A percentile compares a stretch with the other conserved stretches of the same genome.
These are phyloP conservation scores for Orchesella cincta DNA, from an alignment of 1,140 invertebrate genomes.

Conservation along the genomic window DNA sequence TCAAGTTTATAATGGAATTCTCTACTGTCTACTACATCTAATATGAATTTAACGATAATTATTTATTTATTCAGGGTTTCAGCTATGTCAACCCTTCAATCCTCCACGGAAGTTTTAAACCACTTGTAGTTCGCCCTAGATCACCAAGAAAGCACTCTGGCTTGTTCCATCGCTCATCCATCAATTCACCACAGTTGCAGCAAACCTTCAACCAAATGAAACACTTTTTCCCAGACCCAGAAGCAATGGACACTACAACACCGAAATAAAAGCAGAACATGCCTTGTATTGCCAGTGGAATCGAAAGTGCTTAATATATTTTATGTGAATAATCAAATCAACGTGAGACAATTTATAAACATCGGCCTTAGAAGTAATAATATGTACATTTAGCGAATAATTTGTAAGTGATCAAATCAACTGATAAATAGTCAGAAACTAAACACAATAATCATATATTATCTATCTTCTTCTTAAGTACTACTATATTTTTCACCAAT, in stretches of 20 bases:
- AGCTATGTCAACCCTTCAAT: conserved; percentile 16
- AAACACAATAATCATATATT: no score
- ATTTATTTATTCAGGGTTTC: not conserved
- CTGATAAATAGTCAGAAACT: no score
- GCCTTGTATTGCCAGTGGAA: not conserved
- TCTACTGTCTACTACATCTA: no score
- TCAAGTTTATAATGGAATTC: not conserved
- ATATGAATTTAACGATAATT: not conserved
- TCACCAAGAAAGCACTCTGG: conserved; percentile 66
- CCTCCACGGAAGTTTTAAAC: conserved; percentile 16
- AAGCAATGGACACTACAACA: conserved; percentile 45
- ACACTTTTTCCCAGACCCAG: conserved; percentile 4
- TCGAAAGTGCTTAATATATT: conserved; percentile 19
- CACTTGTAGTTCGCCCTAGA: conserved; percentile 53
- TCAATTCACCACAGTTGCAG: conserved; percentile 18
- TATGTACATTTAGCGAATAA: no score
- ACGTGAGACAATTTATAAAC: not conserved
- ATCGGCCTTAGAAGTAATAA: conserved; percentile 12
- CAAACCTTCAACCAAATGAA: not conserved
- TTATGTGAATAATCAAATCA: not conserved
- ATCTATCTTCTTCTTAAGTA: no score
- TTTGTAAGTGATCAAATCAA: no score
- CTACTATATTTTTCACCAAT: no score
- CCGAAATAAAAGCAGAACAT: conserved; percentile 35
- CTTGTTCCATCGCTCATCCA: conserved; percentile 16